phyloP scores from a whole-genome alignment of 2,797 vertebrate species.

The Lutjanus argentimaculatus region DNA sequence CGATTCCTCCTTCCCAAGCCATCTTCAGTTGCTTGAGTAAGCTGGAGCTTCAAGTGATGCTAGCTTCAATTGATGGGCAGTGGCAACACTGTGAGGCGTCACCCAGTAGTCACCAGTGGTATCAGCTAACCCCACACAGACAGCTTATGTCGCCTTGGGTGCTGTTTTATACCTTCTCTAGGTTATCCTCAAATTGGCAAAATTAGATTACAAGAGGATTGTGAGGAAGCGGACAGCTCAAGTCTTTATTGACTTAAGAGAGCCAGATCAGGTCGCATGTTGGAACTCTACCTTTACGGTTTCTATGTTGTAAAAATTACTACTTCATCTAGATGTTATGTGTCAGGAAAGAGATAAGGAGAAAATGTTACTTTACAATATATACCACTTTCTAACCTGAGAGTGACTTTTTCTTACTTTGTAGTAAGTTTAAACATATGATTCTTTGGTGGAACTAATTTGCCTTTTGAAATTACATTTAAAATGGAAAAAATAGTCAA shows the following conservation, averaged over 20 bases:
- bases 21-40: not conserved
- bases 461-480: no score
- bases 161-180: constrained; percentile 63
- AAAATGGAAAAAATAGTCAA: no score
- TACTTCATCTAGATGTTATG: not conserved
- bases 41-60: constrained; percentile 9
- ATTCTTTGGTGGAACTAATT: no score
- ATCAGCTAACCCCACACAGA: constrained; percentile 13
- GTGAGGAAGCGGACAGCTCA: constrained; percentile 47
- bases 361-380: not conserved
- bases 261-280: not conserved
- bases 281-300: not conserved
- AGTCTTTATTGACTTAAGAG: constrained; percentile 60
- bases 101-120: not conserved
- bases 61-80: not conserved
- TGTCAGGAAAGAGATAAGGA: not conserved
- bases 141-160: constrained; percentile 8
- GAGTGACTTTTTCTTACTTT: not conserved
- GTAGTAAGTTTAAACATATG: no score
- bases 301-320: not conserved
- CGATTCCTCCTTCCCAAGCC: constrained; percentile 25
- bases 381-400: not conserved
- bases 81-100: not conserved
- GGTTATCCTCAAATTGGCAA: constrained; percentile 57
- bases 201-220: constrained; percentile 70